phyloP scores from a whole-genome alignment of 1,140 invertebrate genomes.

The Ostrea denselamellosa region DNA sequence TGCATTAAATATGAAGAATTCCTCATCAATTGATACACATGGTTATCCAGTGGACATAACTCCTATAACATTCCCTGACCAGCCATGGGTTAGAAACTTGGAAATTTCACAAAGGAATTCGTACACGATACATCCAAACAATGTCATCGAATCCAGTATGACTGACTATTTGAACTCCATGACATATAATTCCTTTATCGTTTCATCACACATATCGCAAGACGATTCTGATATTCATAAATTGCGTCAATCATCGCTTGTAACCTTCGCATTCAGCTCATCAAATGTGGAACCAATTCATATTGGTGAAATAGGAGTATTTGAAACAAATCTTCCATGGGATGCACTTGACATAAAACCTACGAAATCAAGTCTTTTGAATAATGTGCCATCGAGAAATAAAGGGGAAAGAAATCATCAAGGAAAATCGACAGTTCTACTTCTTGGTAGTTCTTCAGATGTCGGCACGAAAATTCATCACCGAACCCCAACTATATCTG shows the following conservation, averaged over 20 bases:
- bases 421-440: background rate
- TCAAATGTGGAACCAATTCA: background rate
- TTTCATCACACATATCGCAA: background rate
- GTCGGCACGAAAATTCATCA: background rate
- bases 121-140: too few species aligned
- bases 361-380: background rate
- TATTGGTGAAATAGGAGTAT: background rate
- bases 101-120: background rate
- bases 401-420: background rate
- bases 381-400: background rate
- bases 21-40: background rate
- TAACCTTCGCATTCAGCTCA: background rate
- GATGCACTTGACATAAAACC: slow-evolving; percentile 17
- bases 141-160: too few species aligned
- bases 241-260: background rate
- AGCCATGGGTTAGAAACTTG: background rate
- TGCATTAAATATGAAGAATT: too few species aligned
- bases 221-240: background rate
- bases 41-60: background rate
- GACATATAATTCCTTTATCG: background rate
- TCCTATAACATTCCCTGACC: background rate
- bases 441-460: background rate
- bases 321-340: slow-evolving; percentile 5
- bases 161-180: too few species aligned
- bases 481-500: background rate